Evolutionary conservation across 2,888 invertebrate genomes (phyloP).

Genomic region (Conomelus anceps): DNA sequence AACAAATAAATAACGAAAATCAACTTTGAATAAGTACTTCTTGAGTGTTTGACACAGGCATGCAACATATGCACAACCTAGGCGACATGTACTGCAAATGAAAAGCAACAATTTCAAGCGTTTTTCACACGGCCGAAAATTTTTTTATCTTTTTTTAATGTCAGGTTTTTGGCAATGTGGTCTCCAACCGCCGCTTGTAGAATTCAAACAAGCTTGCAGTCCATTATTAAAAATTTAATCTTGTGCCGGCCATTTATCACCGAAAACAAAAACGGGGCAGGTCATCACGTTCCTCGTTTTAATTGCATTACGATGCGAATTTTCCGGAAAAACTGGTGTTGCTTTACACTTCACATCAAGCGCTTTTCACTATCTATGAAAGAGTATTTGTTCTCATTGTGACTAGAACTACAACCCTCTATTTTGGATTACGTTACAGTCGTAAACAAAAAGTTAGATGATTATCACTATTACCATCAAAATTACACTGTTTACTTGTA

Average conservation of each 20-base stretch:
- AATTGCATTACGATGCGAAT: neutral
- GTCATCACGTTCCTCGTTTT: neutral
- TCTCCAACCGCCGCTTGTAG: neutral
- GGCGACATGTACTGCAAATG: neutral
- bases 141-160: neutral
- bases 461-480: too few species aligned
- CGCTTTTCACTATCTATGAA: neutral
- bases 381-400: neutral
- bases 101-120: neutral
- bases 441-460: too few species aligned
- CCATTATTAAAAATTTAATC: neutral
- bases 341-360: neutral
- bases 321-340: neutral
- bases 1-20: neutral
- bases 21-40: neutral
- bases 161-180: neutral
- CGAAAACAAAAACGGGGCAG: neutral
- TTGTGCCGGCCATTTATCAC: neutral
- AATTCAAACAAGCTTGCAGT: neutral
- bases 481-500: too few species aligned
- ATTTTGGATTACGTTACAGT: too few species aligned
- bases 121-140: neutral
- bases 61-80: neutral
- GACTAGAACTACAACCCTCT: too few species aligned
- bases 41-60: neutral